Conservation (phyloP, 2,888 invertebrate genomes). For the Leptinotarsa tumamoca region DNA sequence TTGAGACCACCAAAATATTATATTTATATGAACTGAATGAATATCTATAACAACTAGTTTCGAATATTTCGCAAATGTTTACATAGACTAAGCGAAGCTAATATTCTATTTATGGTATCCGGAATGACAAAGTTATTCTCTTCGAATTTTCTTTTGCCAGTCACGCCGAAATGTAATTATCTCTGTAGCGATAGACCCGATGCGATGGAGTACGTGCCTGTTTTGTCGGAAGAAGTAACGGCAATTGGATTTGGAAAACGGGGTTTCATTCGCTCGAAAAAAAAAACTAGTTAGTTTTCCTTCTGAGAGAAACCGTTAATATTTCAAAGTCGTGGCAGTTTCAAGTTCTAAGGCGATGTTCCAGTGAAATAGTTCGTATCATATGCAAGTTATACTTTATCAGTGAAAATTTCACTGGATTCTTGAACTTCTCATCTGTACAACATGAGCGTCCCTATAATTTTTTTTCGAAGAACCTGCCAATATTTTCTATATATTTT, state of each 20-base stretch:
- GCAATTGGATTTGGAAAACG: constrained; percentile 19
- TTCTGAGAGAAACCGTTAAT: neutral
- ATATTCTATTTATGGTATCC: neutral
- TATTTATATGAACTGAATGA: neutral
- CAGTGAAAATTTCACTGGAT: no score
- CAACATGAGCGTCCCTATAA: no score
- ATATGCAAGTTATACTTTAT: no score
- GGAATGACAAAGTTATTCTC: neutral
- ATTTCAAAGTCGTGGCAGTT: no score
- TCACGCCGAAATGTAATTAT: constrained; percentile 20
- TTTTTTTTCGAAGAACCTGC: no score
- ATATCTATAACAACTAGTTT: neutral
- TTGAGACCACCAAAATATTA: no score
- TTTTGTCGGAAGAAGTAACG: constrained; percentile 12
- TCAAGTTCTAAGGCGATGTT: no score
- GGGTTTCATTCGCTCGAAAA: neutral
- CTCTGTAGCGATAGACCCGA: constrained; percentile 15
- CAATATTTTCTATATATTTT: neutral
- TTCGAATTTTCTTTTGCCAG: constrained; percentile 13
- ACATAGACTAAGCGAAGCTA: neutral
- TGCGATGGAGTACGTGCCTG: constrained; percentile 18
- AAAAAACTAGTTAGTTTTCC: neutral
- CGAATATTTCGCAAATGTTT: neutral
- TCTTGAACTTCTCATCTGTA: no score
- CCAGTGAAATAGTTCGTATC: no score